Conservation (phyloP, 2,797 vertebrate species). For the Macrochelys suwanniensis region DNA sequence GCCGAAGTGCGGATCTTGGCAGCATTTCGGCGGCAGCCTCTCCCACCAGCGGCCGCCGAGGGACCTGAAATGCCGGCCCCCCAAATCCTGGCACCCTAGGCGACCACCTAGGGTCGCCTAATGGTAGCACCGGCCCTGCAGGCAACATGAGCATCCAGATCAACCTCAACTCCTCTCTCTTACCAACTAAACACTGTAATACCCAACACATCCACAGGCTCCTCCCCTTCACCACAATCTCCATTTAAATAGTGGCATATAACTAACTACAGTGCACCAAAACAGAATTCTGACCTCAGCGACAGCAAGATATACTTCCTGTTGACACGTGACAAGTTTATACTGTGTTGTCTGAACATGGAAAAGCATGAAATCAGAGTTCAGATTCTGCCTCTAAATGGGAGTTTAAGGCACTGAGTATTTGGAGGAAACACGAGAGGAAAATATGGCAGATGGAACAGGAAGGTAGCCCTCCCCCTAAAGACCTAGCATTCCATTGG, state of each 20-base stretch:
- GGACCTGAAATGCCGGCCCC: no score
- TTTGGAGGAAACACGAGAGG: no score
- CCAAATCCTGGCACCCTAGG: no score
- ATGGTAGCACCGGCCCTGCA: no score
- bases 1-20: no score
- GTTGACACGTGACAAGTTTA: not conserved
- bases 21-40: no score
- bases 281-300: no score
- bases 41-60: no score
- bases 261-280: not conserved
- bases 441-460: not conserved
- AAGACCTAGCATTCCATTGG: not conserved
- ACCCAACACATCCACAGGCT: not conserved
- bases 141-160: no score
- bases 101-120: no score
- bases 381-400: not conserved
- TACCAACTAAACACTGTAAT: not conserved
- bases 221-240: not conserved
- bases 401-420: no score
- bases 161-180: not conserved
- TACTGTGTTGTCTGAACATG: not conserved
- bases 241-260: not conserved
- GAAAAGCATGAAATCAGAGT: not conserved
- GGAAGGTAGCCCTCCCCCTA: no score
- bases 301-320: not conserved